Conservation (phyloP, 2,113 vertebrate genomes). For the Cricetomys ansorgei region DNA sequence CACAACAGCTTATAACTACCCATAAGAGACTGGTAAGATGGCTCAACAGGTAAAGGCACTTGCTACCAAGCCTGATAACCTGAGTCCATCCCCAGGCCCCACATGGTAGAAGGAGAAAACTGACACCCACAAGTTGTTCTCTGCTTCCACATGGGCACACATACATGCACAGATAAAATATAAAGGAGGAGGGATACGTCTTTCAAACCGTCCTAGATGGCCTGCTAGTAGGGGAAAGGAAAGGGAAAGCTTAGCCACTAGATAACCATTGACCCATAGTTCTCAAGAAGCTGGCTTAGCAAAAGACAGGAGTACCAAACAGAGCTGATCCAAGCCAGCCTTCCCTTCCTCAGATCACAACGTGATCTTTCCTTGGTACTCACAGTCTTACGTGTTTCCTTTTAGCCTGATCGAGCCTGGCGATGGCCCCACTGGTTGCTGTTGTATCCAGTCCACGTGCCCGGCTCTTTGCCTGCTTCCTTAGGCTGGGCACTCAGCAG, state of each 20-base stretch:
- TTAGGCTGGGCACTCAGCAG: slow-evolving; percentile 74
- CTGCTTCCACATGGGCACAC: not conserved
- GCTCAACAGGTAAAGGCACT: not conserved
- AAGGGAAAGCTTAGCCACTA: not conserved
- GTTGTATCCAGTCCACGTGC: slow-evolving; percentile 48
- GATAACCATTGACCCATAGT: rapidly evolving
- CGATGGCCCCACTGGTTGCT: slow-evolving; percentile 80
- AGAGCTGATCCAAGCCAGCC: not conserved
- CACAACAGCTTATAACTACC: not conserved
- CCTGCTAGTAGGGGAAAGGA: not conserved
- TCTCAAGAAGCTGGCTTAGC: not conserved
- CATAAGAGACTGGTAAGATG: not conserved
- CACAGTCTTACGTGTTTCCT: slow-evolving; percentile 18
- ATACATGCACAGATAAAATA: not conserved
- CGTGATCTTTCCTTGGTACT: not conserved
- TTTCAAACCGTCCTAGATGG: not conserved
- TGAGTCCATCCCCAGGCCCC: not conserved
- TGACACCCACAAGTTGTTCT: not conserved
- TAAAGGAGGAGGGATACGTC: not conserved
- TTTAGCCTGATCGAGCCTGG: slow-evolving; percentile 62
- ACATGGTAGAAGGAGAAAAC: not conserved
- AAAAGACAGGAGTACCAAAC: not conserved
- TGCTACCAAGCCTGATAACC: not conserved
- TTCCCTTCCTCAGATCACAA: not conserved
- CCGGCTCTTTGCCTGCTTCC: slow-evolving; percentile 65